Percentiles rank a stretch among this genome's conserved stretches.
These are phyloP conservation scores for Laticauda laticaudata DNA, from an alignment of 2,113 vertebrate species.

Conservation along the genomic window DNA sequence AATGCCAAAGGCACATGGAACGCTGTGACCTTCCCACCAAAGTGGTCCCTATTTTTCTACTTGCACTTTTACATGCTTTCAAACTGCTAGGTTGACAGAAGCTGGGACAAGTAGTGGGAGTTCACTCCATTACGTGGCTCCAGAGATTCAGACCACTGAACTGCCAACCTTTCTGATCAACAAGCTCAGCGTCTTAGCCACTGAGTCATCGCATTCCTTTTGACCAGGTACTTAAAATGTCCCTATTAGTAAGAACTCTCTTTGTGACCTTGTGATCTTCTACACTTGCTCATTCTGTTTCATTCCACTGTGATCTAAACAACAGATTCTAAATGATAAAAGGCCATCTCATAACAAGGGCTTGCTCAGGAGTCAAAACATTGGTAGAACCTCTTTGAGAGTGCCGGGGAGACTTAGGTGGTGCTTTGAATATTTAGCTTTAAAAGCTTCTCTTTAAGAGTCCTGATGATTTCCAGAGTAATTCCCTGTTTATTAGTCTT, in stretches of 20 bases:
- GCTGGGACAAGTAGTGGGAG: too few species aligned
- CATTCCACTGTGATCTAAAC: neutral
- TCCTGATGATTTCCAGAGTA: neutral
- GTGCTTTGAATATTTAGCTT: neutral
- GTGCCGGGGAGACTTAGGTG: neutral
- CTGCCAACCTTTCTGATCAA: too few species aligned
- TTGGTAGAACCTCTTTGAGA: neutral
- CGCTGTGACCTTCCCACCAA: too few species aligned
- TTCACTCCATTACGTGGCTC: too few species aligned
- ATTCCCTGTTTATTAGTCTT: neutral
- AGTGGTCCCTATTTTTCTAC: too few species aligned
- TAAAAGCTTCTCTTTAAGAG: neutral
- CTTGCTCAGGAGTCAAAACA: neutral
- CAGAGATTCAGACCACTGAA: too few species aligned
- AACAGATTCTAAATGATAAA: neutral
- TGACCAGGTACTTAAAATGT: neutral
- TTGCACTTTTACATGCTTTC: too few species aligned
- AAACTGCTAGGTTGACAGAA: too few species aligned
- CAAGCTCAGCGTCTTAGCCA: too few species aligned
- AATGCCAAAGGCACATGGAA: too few species aligned
- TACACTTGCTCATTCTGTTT: neutral
- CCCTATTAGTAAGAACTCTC: neutral
- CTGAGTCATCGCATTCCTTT: too few species aligned
- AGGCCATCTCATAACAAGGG: neutral
- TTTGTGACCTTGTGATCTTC: neutral